Base-by-base conservation (phyloP, 2,888 invertebrate species). In the Eilema caniola region DNA sequence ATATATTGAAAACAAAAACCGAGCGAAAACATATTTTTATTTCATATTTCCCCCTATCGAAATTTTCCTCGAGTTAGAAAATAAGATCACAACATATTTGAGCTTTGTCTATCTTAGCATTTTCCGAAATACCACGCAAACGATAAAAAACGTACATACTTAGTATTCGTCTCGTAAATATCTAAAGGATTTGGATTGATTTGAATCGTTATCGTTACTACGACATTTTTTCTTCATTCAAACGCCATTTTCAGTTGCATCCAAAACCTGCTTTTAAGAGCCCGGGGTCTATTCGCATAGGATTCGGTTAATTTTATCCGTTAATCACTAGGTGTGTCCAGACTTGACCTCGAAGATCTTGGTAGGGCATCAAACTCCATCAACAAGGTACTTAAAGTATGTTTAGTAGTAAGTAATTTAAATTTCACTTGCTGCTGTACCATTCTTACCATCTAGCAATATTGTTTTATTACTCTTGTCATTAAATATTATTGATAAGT, bases 81-180 rank as follows among this genome's bases (percentile, higher is more conserved):
- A 82, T 77, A 74, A 82, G 80, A 79, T 80, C 78, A 76, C 67
- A 76, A 78, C 78, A 77, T 77, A 77, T 74, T 76, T 67, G 70
- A 66, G 72, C 73, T 79, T 75, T 80, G 77, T 79, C 80, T 82
- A 61, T 80, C 75, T 78, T 75, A 76, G 80, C 82, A 70, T 76
- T 79, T 82, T 75, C 73, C 74, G 56, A 77, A 77, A 77, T 78
- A 67, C 76, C 73, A 76, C 72, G 70, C 74, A 71, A 78, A 78
- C 72, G 80, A 73, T 79, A 72, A 82, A 82, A 64, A 72, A 67
- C 59, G 57, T 28, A 66, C 69, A 69, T 66, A 66, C 31, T 77
- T 73, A 73, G 71, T 37, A 47, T 67, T 73, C 71, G 75, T 24
- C 11, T 66, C 64, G 25, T 41, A 20, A 62, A 59, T 2, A 11